Conservation (phyloP, 1,140 invertebrate genomes). For the Drosophila dunni region DNA sequence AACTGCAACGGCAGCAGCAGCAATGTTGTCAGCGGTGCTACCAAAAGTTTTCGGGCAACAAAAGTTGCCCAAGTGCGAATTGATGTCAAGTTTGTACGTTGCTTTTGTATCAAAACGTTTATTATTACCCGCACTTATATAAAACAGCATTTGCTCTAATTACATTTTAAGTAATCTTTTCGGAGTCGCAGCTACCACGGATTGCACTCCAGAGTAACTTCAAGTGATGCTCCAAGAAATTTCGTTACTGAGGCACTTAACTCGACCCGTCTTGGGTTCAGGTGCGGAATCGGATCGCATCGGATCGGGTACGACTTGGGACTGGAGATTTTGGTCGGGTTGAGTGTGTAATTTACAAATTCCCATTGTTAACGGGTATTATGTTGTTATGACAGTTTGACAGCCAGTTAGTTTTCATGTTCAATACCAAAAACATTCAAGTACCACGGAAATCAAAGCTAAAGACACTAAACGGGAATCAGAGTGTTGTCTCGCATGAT, state of each 20-base stretch:
- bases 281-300: slow-evolving; percentile 8
- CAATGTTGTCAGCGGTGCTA: slow-evolving; percentile 39
- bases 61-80: slow-evolving; percentile 60
- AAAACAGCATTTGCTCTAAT: slow-evolving; percentile 71
- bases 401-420: slow-evolving; percentile 42
- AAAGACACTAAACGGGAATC: not conserved
- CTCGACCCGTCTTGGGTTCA: slow-evolving; percentile 13
- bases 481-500: not conserved
- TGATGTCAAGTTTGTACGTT: slow-evolving; percentile 65
- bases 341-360: slow-evolving; percentile 17
- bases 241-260: slow-evolving; percentile 29
- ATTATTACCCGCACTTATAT: slow-evolving; percentile 54
- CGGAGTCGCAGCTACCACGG: slow-evolving; percentile 72
- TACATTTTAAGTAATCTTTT: slow-evolving; percentile 72
- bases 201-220: slow-evolving; percentile 55
- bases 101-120: slow-evolving; percentile 58
- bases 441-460: slow-evolving; percentile 67
- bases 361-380: slow-evolving; percentile 62
- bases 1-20: slow-evolving; percentile 43
- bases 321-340: slow-evolving; percentile 10
- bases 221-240: slow-evolving; percentile 70
- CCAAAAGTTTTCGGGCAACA: slow-evolving; percentile 43
- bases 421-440: slow-evolving; percentile 39
- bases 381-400: slow-evolving; percentile 74
- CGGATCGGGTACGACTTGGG: not conserved